Conservation (phyloP, 2,797 vertebrate genomes). For the Eurystomus glaucurus region DNA sequence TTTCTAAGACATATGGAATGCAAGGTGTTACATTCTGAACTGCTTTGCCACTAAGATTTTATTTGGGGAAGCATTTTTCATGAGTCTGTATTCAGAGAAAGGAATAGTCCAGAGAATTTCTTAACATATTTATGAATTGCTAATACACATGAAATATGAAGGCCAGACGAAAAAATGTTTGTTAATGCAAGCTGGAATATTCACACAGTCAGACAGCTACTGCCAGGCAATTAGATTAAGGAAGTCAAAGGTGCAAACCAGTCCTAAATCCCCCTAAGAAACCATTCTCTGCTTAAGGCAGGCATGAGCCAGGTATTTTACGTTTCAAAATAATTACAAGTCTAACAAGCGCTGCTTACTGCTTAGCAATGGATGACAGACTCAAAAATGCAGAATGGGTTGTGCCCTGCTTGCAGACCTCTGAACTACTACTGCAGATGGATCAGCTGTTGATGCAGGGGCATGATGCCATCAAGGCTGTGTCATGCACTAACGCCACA, state of each 20-base stretch:
- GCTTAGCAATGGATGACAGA: background rate
- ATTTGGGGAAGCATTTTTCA: constrained; percentile 11
- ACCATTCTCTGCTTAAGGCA: background rate
- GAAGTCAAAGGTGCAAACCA: constrained; percentile 21
- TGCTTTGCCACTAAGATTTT: constrained; percentile 22
- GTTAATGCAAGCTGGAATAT: constrained; percentile 27
- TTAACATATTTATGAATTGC: constrained; percentile 17
- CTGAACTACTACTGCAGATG: background rate
- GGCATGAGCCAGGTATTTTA: background rate
- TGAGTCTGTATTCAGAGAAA: background rate
- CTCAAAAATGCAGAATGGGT: background rate
- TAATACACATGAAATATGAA: constrained; percentile 27
- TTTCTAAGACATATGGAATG: constrained; percentile 2
- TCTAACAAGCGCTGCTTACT: background rate
- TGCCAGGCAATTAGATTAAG: constrained; percentile 17
- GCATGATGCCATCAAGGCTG: background rate
- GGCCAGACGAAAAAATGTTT: background rate
- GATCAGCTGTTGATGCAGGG: background rate
- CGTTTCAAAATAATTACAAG: background rate
- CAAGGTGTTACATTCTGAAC: constrained; percentile 27
- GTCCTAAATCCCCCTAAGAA: background rate
- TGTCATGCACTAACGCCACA: background rate
- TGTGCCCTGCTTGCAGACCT: background rate
- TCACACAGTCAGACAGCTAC: background rate
- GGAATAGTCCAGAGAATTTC: constrained; percentile 10